Evolutionary conservation across 2,888 invertebrate genomes (phyloP).

Genomic region (Sinotaia quadrata): DNA sequence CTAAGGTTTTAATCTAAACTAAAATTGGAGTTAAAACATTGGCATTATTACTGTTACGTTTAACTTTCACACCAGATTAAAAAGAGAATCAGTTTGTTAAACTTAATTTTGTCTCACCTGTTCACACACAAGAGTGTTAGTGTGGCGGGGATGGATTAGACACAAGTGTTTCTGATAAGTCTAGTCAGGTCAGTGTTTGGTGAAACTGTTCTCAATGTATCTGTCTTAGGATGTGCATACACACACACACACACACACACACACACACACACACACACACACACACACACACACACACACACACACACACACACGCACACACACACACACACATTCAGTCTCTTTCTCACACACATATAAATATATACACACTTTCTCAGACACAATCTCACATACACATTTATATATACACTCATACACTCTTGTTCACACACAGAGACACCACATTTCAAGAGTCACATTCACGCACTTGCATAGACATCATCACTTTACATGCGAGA

Average conservation of each 20-base stretch:
- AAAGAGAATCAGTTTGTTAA: too few relatives aligned
- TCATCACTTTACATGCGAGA: not conserved
- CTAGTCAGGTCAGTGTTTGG: too few relatives aligned
- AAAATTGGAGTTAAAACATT: too few relatives aligned
- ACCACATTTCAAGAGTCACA: constrained; percentile 5
- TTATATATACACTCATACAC: constrained; percentile 12
- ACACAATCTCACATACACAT: constrained; percentile 1
- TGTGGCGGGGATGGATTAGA: too few relatives aligned
- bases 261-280: not conserved
- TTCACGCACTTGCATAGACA: not conserved
- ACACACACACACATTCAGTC: not conserved
- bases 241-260: not conserved
- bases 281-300: not conserved
- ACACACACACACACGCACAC: constrained; percentile 18
- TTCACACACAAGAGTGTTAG: too few relatives aligned
- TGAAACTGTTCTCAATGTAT: too few relatives aligned
- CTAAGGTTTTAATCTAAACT: too few relatives aligned
- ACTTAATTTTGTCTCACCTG: too few relatives aligned
- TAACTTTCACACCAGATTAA: too few relatives aligned
- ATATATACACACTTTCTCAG: not conserved
- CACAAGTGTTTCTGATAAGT: too few relatives aligned
- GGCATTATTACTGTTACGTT: too few relatives aligned
- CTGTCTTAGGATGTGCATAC: not conserved
- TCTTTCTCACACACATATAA: constrained; percentile 1
- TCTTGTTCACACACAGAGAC: not conserved